A percentile compares a stretch with the other conserved stretches of the same genome.
phyloP scores from a whole-genome alignment of 2,797 vertebrate species.

The Silurus lanzhouensis region DNA sequence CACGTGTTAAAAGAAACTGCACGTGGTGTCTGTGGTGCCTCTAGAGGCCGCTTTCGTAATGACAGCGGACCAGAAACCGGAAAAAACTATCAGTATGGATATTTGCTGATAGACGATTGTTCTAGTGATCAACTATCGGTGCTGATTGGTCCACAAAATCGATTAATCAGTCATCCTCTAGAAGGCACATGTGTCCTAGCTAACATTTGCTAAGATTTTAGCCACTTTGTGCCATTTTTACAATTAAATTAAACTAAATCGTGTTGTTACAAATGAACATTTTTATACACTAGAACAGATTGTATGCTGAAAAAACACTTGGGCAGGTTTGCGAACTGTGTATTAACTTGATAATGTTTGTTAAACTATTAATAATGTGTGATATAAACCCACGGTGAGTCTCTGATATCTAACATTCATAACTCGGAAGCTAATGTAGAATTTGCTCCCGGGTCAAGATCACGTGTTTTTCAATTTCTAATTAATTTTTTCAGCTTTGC shows the following conservation, averaged over 20 bases:
- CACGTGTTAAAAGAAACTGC: no score
- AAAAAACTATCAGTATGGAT: no score
- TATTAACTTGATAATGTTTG: not conserved
- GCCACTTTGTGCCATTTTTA: not conserved
- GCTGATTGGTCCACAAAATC: no score
- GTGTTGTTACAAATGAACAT: not conserved
- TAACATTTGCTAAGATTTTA: not conserved
- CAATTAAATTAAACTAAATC: not conserved
- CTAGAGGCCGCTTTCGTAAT: no score
- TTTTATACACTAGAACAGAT: not conserved
- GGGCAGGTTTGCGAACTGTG: not conserved
- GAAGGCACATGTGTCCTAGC: not conserved
- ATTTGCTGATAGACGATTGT: no score
- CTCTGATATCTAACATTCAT: not conserved
- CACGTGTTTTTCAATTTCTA: not conserved
- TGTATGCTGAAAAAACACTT: not conserved
- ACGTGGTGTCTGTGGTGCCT: no score
- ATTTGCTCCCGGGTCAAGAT: not conserved
- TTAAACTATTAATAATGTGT: not conserved
- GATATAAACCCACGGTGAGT: not conserved
- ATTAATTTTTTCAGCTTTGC: not conserved
- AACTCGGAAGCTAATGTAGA: not conserved
- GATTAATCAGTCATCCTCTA: no score
- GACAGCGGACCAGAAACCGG: no score
- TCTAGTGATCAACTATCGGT: no score